Evolutionary conservation across 2,888 invertebrate species (phyloP).

Genomic region (Euplexia lucipara): DNA sequence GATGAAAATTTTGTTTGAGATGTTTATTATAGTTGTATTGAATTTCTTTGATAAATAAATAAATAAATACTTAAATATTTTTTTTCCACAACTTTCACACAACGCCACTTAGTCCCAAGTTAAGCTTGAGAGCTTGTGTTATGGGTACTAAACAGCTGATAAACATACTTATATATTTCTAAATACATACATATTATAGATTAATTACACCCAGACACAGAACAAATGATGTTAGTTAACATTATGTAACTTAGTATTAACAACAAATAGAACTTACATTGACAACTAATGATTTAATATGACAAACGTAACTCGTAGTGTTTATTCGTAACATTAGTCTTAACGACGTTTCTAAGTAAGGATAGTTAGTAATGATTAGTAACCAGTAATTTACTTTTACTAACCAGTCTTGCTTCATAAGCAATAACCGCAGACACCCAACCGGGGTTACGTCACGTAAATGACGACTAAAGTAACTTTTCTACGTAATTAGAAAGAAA

Average conservation of each 20-base stretch:
- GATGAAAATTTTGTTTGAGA: no score
- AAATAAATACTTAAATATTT: no score
- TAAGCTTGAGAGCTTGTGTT: no score
- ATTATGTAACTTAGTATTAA: neutral
- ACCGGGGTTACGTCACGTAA: neutral
- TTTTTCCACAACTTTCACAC: no score
- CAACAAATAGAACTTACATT: neutral
- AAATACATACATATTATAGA: no score
- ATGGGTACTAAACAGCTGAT: no score
- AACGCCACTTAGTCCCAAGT: no score
- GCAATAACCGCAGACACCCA: constrained; percentile 16
- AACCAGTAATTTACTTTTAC: constrained; percentile 1
- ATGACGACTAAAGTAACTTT: neutral
- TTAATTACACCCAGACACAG: no score
- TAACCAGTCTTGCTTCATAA: neutral
- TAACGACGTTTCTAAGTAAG: neutral
- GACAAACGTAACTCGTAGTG: neutral
- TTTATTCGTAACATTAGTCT: neutral
- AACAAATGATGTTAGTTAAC: no score
- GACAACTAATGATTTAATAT: neutral
- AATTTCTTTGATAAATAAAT: no score
- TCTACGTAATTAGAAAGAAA: constrained; percentile 11
- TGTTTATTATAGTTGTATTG: no score
- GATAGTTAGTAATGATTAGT: neutral
- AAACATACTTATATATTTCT: no score